Conservation (phyloP, 2,888 invertebrate species). For the Operophtera brumata region DNA sequence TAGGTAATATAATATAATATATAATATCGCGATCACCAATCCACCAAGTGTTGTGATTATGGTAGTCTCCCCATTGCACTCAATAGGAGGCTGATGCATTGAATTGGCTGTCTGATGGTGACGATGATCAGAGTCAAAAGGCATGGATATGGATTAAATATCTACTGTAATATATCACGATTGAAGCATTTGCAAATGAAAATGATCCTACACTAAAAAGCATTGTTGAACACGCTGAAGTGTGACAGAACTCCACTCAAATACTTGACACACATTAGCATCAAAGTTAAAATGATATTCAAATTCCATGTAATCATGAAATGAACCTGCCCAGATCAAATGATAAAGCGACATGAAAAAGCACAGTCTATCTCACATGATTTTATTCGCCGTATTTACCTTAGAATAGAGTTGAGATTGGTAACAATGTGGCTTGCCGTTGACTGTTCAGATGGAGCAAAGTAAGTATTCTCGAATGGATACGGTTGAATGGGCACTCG, state of each 20-base stretch:
- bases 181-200: constrained; percentile 6
- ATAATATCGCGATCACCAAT: too few relatives aligned
- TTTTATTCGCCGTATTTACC: background rate
- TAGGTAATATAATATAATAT: too few relatives aligned
- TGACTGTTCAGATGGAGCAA: constrained; percentile 49
- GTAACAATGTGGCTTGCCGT: constrained; percentile 2
- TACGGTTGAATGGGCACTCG: constrained; percentile 51
- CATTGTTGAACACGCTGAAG: constrained; percentile 3
- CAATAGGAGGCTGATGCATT: too few relatives aligned
- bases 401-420: constrained; percentile 9
- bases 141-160: too few relatives aligned
- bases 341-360: constrained; percentile 24
- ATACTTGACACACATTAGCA: constrained; percentile 19
- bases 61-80: too few relatives aligned
- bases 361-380: constrained; percentile 5
- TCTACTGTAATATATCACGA: too few relatives aligned
- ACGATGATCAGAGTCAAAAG: too few relatives aligned
- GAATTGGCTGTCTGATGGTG: too few relatives aligned
- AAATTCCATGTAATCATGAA: constrained; percentile 26
- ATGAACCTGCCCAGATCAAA: constrained; percentile 26
- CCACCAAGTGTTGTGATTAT: too few relatives aligned
- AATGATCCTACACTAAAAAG: constrained; percentile 6
- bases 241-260: constrained; percentile 12
- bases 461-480: constrained; percentile 59
- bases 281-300: constrained; percentile 24